Evolutionary conservation across 2,888 invertebrate species (phyloP), one percentile per base, ranked within the genome.

Genomic region (Steromphala cineraria): DNA sequence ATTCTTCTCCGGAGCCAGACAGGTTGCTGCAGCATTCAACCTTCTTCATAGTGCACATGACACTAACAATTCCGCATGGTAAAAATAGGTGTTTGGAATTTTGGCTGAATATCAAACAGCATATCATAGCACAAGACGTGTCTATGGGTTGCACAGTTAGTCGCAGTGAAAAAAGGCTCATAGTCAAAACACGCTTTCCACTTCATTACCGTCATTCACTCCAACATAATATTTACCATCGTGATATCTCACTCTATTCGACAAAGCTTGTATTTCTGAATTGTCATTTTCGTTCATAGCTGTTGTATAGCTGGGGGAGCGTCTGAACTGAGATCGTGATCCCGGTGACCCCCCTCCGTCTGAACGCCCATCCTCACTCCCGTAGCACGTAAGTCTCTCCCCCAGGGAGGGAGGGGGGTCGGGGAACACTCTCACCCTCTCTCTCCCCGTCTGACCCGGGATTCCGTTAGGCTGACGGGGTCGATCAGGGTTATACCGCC

Each of bases 251-350:
- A 80, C 76, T 78, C 81, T 85, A n/a, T 80, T 79, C 19, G 75
- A 40, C 76, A 75, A 67, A 15, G 71, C 78, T 40, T 80, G 80
- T 5, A 62, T 24, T 19, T 81, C 81, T 17, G 67, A 52, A 21
- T 78, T 79, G 28, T 79, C 53, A 56, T 80, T 80, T 56, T 84
- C 82, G n/a, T 85, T 84, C 24, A 84, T 81, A 2, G 89, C 89
- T 53, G 85, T 84, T 36, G 86, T 88, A 81, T 89, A 89, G 80
- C 89, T 89, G 2, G 89, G 89, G 19, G 89, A 88, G 15, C 89
- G 84, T 46, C 86, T 82, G 46, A 87, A 75, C 55, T 79, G 40
- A 31, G 56, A 71, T 80, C 81, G 21, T n/a, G 71, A 17, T 36
- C 67, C 15, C 53, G 71, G 62, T 28, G 71, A 62, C 52, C 78